These are phyloP conservation scores for Hylia prasina DNA, from an alignment of 2,113 vertebrate genomes.

Conservation along the genomic window DNA sequence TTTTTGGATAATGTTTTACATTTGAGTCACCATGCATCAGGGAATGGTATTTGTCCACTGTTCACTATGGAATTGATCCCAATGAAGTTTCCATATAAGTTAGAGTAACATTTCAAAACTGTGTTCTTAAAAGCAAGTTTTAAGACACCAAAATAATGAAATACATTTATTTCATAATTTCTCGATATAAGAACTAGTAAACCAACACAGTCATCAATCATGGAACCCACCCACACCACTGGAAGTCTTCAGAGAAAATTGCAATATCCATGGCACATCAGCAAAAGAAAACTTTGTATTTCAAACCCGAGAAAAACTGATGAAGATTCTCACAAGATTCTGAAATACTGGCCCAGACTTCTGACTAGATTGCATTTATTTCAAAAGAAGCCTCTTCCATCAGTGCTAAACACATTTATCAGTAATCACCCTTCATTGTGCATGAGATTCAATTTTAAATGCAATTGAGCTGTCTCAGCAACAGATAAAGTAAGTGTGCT, in stretches of 20 bases:
- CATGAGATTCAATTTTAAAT: background rate
- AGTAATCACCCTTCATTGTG: background rate
- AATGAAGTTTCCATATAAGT: background rate
- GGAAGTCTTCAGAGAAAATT: accelerated
- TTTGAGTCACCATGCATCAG: background rate
- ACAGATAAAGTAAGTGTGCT: background rate
- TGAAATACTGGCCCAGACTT: background rate
- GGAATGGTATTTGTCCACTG: background rate
- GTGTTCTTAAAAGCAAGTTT: background rate
- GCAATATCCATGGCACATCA: background rate
- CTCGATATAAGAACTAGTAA: background rate
- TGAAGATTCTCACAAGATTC: background rate
- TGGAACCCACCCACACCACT: background rate
- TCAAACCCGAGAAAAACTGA: background rate
- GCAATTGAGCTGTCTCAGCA: background rate
- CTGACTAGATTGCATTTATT: background rate
- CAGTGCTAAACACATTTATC: background rate
- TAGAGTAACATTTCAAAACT: background rate
- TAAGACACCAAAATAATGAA: background rate
- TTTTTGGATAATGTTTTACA: background rate
- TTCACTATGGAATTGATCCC: background rate
- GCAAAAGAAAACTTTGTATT: background rate
- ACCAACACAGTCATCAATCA: background rate
- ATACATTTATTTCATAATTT: background rate
- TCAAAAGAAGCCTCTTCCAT: background rate